Conservation (phyloP, 2,113 vertebrate species). For the Sander lucioperca region DNA sequence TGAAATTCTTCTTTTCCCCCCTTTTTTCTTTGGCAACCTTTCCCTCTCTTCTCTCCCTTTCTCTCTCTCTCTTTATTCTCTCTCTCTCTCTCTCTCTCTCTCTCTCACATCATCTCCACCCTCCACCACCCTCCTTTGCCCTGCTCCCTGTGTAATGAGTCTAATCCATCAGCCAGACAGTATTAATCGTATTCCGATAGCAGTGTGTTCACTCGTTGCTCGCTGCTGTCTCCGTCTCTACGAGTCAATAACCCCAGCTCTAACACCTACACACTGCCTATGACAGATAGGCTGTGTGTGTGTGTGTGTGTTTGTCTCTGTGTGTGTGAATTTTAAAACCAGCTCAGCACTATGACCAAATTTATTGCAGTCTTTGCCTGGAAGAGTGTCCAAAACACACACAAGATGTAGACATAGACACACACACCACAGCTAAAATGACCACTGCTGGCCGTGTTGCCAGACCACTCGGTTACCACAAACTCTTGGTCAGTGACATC, state of each 20-base stretch:
- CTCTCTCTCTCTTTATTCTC: not conserved
- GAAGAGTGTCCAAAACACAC: constrained; percentile 74
- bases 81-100: constrained; percentile 21
- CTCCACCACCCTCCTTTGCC: constrained; percentile 49
- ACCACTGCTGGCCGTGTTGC: constrained; percentile 60
- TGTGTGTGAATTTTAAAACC: constrained; percentile 61
- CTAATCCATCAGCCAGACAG: constrained; percentile 83
- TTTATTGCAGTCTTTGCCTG: constrained; percentile 74
- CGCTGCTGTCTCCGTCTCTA: constrained; percentile 75
- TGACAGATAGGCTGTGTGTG: constrained; percentile 55
- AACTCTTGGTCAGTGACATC: constrained; percentile 72
- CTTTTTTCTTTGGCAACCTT: not conserved
- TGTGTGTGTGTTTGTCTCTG: constrained; percentile 11
- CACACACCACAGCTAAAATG: constrained; percentile 75
- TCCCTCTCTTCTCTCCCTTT: not conserved
- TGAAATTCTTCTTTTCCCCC: not conserved
- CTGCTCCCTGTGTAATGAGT: constrained; percentile 78
- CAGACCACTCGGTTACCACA: constrained; percentile 75
- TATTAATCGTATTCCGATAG: constrained; percentile 84
- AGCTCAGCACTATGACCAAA: constrained; percentile 77
- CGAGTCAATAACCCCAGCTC: constrained; percentile 76
- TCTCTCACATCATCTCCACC: constrained; percentile 25
- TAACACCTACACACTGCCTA: constrained; percentile 72
- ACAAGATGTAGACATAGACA: constrained; percentile 63
- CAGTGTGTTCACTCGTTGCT: constrained; percentile 75